Percentiles rank a stretch among this genome's conserved stretches.
Evolutionary conservation across 2,113 vertebrate genomes (phyloP).

Genomic region (Dinomys branickii): DNA sequence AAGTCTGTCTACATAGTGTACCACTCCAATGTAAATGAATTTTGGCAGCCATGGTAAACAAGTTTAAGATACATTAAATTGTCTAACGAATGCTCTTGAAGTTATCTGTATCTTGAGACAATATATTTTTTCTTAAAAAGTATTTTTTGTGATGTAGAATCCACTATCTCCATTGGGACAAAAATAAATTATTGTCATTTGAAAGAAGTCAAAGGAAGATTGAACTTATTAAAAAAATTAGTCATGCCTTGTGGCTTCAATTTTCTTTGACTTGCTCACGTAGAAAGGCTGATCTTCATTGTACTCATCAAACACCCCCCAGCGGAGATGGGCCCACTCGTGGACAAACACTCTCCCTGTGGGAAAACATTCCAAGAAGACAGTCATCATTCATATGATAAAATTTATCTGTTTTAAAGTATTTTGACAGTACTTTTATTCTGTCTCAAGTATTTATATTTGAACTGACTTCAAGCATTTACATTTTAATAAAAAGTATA

Average conservation of each 20-base stretch:
- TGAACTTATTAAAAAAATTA: neutral
- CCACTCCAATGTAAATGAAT: neutral
- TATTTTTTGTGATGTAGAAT: neutral
- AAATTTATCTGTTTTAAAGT: neutral
- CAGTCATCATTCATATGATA: neutral
- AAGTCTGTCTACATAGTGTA: neutral
- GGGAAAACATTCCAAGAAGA: conserved; percentile 56
- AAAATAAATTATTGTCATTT: conserved; percentile 18
- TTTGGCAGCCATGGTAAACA: neutral
- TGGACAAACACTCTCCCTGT: conserved; percentile 84
- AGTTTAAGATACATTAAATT: neutral
- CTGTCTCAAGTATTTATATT: neutral
- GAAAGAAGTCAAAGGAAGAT: neutral
- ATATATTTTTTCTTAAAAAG: neutral
- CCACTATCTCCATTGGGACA: neutral
- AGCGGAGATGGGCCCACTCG: conserved; percentile 60
- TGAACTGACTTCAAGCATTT: neutral
- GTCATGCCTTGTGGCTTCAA: conserved; percentile 84
- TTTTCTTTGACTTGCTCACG: neutral
- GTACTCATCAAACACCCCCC: conserved; percentile 89
- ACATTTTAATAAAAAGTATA: neutral
- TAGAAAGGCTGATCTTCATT: conserved; percentile 82
- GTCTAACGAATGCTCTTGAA: neutral
- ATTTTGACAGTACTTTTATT: neutral
- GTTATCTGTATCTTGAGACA: conserved; percentile 6